Evolutionary conservation across 2,113 vertebrate species (phyloP).

Genomic region (Conger conger): DNA sequence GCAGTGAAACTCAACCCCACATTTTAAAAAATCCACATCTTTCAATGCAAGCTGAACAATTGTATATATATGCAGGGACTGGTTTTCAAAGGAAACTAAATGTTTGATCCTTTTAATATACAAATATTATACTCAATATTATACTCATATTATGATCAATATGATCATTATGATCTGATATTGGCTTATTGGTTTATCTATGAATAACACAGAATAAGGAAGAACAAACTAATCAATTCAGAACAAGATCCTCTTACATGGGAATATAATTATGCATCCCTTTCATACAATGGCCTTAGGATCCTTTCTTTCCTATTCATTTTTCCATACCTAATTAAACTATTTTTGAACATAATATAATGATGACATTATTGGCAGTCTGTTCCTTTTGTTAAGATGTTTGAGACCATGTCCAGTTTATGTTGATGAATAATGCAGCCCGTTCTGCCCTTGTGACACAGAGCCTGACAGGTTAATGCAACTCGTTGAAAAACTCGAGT

Average conservation of each 20-base stretch:
- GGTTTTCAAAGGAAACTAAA: not conserved
- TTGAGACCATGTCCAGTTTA: not conserved
- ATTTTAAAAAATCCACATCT: slow-evolving; percentile 1
- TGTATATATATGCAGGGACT: not conserved
- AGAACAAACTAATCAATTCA: not conserved
- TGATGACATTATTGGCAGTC: not conserved
- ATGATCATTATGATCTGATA: too few species aligned
- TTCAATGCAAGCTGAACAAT: not conserved
- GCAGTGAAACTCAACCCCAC: not conserved
- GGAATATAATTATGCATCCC: not conserved
- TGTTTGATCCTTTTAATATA: not conserved
- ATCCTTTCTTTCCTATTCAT: not conserved
- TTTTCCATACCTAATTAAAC: not conserved
- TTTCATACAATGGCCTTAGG: not conserved
- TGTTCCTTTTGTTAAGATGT: not conserved
- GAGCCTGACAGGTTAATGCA: not conserved
- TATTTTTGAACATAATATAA: not conserved
- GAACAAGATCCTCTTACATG: not conserved
- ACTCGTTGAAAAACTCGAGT: too few species aligned
- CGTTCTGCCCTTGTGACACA: not conserved
- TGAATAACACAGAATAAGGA: not conserved
- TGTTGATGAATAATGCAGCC: not conserved
- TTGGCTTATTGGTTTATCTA: not conserved
- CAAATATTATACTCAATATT: not conserved
- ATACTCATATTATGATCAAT: too few species aligned